These are phyloP conservation scores for Lasioglossum zephyrum DNA, from an alignment of 2,888 invertebrate species.

Conservation along the genomic window DNA sequence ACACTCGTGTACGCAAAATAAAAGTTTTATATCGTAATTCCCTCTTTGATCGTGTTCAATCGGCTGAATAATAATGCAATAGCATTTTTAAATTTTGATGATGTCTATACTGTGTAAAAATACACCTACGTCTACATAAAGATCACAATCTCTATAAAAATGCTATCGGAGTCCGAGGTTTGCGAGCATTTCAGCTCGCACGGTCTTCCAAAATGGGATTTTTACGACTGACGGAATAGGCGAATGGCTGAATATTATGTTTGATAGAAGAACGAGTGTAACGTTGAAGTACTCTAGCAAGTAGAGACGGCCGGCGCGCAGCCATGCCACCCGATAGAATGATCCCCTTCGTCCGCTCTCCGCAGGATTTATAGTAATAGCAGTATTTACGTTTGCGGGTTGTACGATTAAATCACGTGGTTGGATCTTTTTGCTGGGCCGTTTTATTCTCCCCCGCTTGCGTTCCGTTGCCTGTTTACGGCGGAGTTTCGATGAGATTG, in stretches of 20 bases:
- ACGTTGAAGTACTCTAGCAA: neutral
- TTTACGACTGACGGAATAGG: neutral
- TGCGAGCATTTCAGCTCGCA: neutral
- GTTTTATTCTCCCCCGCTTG: conserved; percentile 3
- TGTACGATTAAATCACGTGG: conserved; percentile 26
- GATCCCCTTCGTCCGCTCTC: conserved; percentile 18
- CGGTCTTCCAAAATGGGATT: neutral
- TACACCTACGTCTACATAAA: neutral
- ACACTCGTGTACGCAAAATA: neutral
- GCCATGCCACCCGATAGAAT: conserved; percentile 11
- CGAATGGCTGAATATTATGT: neutral
- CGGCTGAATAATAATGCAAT: too few species aligned
- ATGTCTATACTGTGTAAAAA: neutral
- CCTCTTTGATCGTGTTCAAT: too few species aligned
- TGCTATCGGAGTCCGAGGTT: neutral
- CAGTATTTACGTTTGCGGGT: conserved; percentile 23
- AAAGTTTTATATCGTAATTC: neutral
- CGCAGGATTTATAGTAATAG: conserved; percentile 30
- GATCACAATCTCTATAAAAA: too few species aligned
- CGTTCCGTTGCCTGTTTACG: conserved; percentile 27
- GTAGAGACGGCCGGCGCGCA: neutral
- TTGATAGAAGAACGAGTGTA: neutral
- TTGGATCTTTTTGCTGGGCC: neutral
- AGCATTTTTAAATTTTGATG: neutral
- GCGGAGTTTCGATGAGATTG: conserved; percentile 25